phyloP scores from a whole-genome alignment of 64 coral and sea anemone species.

The Montipora cactus region DNA sequence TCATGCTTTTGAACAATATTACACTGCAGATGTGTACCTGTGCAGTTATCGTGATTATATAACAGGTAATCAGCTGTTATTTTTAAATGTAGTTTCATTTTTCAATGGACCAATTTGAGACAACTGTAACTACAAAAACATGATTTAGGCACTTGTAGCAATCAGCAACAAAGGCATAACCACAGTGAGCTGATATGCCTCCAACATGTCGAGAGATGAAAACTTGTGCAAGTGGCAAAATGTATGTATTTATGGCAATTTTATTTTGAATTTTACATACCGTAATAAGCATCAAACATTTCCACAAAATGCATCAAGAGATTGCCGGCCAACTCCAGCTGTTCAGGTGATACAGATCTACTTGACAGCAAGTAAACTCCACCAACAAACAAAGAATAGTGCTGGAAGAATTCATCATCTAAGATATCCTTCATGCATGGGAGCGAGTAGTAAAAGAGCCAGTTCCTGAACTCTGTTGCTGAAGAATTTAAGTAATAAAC shows the following conservation, averaged over 20 bases:
- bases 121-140: neutral
- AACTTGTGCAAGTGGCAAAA: neutral
- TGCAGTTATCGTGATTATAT: neutral
- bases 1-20: neutral
- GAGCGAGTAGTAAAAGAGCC: conserved; percentile 55
- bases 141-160: neutral
- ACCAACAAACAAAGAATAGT: conserved; percentile 1
- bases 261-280: neutral
- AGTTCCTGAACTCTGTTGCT: conserved; percentile 23
- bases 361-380: neutral
- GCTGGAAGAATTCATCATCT: neutral
- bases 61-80: neutral
- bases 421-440: conserved; percentile 51
- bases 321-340: neutral
- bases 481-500: conserved; percentile 2
- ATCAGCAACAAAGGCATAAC: neutral
- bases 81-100: neutral
- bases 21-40: neutral
- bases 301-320: neutral
- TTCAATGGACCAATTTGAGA: neutral
- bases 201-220: neutral
- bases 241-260: neutral
- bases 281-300: neutral
- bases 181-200: neutral
- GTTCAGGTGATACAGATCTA: neutral